Percentiles rank a stretch among this genome's conserved stretches.
Conservation (phyloP, 2,888 invertebrate genomes). For the Troides aeacus region DNA sequence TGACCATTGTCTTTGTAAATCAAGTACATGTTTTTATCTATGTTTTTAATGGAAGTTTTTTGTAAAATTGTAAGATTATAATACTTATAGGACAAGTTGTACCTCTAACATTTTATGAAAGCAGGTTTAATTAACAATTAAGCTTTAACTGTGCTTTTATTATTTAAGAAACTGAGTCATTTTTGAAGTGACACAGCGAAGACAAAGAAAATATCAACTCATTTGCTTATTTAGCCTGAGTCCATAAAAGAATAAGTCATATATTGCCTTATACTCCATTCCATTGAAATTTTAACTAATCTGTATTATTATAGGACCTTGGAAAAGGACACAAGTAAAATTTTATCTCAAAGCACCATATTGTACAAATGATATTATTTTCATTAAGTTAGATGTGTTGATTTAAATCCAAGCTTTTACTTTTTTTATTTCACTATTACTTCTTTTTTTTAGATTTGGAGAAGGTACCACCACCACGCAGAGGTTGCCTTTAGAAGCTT, state of each 20-base stretch:
- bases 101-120: not conserved
- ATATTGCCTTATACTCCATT: not conserved
- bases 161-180: conserved; percentile 18
- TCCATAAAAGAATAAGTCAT: not conserved
- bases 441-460: conserved; percentile 47
- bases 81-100: not conserved
- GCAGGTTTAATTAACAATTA: conserved; percentile 4
- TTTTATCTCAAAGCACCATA: not conserved
- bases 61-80: not conserved
- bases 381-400: not conserved
- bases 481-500: conserved; percentile 82
- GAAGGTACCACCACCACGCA: conserved; percentile 60
- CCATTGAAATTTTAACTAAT: not conserved
- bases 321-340: not conserved
- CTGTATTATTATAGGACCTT: too few relatives aligned
- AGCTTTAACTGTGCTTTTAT: conserved; percentile 15
- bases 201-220: not conserved
- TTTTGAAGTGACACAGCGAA: not conserved
- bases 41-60: not conserved
- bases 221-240: not conserved
- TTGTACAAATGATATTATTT: not conserved
- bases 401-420: too few relatives aligned
- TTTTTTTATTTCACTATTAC: too few relatives aligned
- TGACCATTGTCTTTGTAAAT: not conserved
- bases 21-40: not conserved